Conservation (phyloP, 1,140 invertebrate genomes). For the Pemphigus obesinymphae region DNA sequence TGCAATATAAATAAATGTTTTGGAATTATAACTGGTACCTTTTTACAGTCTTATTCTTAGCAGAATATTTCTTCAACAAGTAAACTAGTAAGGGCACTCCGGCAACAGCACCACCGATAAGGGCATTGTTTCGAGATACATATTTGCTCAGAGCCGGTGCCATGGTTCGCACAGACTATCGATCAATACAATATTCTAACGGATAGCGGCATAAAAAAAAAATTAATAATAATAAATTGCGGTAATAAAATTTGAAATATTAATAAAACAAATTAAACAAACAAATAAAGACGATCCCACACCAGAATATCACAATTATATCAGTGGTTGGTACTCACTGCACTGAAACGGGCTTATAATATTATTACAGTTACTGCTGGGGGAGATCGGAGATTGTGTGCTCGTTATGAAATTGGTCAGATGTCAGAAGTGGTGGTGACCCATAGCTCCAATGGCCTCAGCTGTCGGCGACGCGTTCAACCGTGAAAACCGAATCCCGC, state of each 20-base stretch:
- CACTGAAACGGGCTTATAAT: neutral
- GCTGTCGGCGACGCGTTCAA: neutral
- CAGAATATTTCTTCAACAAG: constrained; percentile 8
- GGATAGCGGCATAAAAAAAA: neutral
- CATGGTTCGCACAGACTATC: neutral
- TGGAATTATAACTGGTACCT: too few relatives aligned
- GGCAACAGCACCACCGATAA: constrained; percentile 11
- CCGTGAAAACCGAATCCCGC: neutral
- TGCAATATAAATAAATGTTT: too few relatives aligned
- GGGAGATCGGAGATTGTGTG: neutral
- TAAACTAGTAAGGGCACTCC: neutral
- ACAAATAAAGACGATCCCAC: too few relatives aligned
- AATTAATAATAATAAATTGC: too few relatives aligned
- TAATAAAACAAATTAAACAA: neutral
- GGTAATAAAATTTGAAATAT: neutral
- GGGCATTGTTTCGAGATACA: neutral
- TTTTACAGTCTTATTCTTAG: neutral
- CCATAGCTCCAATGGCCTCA: neutral
- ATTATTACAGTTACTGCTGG: neutral
- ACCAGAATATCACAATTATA: too few relatives aligned
- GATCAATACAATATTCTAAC: too few relatives aligned
- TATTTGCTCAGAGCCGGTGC: constrained; percentile 17
- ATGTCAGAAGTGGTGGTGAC: neutral
- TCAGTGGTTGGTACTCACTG: neutral
- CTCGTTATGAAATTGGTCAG: neutral